Conservation (phyloP, 2,113 vertebrate genomes). For the Alces alces region DNA sequence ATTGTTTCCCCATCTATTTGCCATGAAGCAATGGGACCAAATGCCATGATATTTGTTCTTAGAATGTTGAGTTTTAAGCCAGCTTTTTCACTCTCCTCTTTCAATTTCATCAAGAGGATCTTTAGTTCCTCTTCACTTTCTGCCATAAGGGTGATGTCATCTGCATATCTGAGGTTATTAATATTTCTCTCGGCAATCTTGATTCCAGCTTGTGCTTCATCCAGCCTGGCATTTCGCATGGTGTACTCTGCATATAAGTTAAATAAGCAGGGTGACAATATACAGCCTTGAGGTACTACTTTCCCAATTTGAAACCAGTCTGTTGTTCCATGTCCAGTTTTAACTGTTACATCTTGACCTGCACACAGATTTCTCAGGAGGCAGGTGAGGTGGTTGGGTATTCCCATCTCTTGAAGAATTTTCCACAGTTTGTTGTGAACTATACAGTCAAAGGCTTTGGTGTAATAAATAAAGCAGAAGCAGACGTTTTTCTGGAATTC, state of each 20-base stretch:
- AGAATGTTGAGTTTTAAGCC: not conserved
- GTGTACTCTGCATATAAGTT: not conserved
- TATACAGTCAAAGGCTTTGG: not conserved
- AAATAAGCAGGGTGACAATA: not conserved
- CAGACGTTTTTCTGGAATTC: not conserved
- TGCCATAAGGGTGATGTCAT: not conserved
- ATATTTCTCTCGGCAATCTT: not conserved
- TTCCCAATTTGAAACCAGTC: not conserved
- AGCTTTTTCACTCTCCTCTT: not conserved
- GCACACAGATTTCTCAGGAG: not conserved
- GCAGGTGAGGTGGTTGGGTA: not conserved
- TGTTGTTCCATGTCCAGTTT: not conserved
- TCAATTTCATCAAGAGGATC: not conserved
- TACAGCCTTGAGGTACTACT: not conserved
- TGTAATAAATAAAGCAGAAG: not conserved
- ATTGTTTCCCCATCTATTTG: not conserved
- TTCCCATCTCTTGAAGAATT: not conserved
- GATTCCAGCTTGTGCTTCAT: not conserved
- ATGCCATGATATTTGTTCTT: not conserved
- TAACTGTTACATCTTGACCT: not conserved
- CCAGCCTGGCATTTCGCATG: not conserved
- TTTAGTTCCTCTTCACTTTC: not conserved
- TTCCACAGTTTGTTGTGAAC: not conserved
- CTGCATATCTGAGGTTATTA: not conserved
- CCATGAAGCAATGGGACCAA: not conserved